These are phyloP conservation scores for Ophraella communa DNA, from an alignment of 2,888 invertebrate genomes.

Conservation along the genomic window DNA sequence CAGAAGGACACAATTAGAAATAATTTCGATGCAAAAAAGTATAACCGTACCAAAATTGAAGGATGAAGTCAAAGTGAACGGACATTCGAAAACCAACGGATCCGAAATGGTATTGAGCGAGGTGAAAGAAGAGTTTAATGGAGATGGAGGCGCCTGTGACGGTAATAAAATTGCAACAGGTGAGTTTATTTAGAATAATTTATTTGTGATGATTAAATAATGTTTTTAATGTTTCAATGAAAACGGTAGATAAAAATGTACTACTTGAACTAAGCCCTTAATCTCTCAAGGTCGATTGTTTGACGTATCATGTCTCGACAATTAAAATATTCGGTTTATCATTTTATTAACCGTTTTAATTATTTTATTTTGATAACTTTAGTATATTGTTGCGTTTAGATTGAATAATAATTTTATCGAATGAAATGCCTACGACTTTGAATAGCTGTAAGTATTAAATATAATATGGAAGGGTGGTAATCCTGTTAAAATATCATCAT, in stretches of 20 bases:
- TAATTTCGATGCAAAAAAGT: constrained; percentile 53
- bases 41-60: constrained; percentile 54
- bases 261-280: constrained; percentile 3
- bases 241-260: background rate
- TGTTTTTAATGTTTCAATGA: background rate
- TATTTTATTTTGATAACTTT: background rate
- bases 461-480: background rate
- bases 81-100: constrained; percentile 48
- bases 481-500: constrained; percentile 8
- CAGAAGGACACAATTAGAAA: constrained; percentile 38
- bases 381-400: background rate
- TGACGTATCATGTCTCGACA: background rate
- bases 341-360: background rate
- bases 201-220: background rate
- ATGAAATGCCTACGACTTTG: background rate
- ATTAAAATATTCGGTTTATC: constrained; percentile 3
- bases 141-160: constrained; percentile 5
- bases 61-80: constrained; percentile 51
- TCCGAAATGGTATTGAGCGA: constrained; percentile 30
- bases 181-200: constrained; percentile 24
- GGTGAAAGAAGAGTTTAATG: constrained; percentile 32
- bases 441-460: background rate
- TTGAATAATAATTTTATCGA: background rate
- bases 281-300: constrained; percentile 9
- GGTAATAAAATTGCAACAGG: constrained; percentile 32